Base-by-base conservation (phyloP, 2,888 invertebrate genomes). In the Sisyra nigra region DNA sequence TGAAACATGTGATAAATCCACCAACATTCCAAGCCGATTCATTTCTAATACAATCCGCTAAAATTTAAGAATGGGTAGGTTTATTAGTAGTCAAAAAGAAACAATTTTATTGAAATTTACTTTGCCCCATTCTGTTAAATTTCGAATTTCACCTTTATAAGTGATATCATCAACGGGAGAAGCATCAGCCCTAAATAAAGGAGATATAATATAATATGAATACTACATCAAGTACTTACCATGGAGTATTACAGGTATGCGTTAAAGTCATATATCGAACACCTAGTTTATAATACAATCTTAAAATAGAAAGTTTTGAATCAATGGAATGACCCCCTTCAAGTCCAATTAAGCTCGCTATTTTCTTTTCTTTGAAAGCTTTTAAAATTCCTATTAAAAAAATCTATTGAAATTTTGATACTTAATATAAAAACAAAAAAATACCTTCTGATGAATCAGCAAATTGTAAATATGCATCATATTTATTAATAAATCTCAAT, bases 21-120 rank as follows among this genome's bases (percentile, higher is more conserved):
- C 66, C 54, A 76, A 57, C 71, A 76, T 76, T 19, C 76, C 76
- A 24, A 77, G 55, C 32, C 75, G 64, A 55, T 76, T 76, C 75
- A 76, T 76, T 60, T 76, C 76, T 35, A 54, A 53, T 6, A 76
- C 63, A 18, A 76, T 63, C 47, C 56, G 56, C 71, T 73, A 55
- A 44, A 51, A 51, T 33, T 10, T 14, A 18, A 10, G 10, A 37
- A 37, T 7, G 30, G 9, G 7, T 30, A 30, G 7, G 7, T 30
- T 30, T 7, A 30, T 8, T 8, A 30, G 7, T 30, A 30, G 7
- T 30, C 7, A 30, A n/a, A 34, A n/a, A 6, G 5, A 7, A 7
- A 13, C 13, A 34, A 11, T 34, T 34, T 34, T 34, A 33, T 24
- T 18, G 4, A 31, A 29, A 30, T 50, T 53, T 53, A 63, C 63